Conservation (phyloP, 2,888 invertebrate species). For the Hirtodrosophila trivittata region DNA sequence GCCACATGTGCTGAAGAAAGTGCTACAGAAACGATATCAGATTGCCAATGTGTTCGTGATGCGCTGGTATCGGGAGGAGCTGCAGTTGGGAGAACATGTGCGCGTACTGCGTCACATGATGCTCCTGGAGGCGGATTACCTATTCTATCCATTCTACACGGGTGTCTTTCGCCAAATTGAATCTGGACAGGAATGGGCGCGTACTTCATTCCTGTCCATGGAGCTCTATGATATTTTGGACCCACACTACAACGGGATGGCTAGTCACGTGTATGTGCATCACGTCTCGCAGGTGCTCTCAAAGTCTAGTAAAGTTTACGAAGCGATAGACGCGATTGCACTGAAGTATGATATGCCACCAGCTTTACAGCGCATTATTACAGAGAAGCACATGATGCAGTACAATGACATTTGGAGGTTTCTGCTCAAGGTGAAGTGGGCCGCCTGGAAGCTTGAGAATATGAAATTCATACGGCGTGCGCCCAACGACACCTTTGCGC, state of each 20-base stretch:
- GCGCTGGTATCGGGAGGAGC: conserved; percentile 84
- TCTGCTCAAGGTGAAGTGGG: conserved; percentile 86
- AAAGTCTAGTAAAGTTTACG: conserved; percentile 72
- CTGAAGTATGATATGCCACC: conserved; percentile 74
- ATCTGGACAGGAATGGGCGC: conserved; percentile 83
- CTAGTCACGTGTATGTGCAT: conserved; percentile 73
- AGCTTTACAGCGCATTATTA: conserved; percentile 77
- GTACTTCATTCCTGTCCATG: conserved; percentile 83
- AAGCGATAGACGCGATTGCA: conserved; percentile 78
- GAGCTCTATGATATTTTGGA: conserved; percentile 84
- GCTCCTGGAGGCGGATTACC: conserved; percentile 85
- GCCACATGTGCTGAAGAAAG: conserved; percentile 81
- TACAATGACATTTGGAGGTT: conserved; percentile 85
- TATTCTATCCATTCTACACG: conserved; percentile 85
- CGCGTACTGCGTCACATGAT: conserved; percentile 85
- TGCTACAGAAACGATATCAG: conserved; percentile 83
- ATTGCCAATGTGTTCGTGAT: conserved; percentile 85
- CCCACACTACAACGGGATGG: conserved; percentile 82
- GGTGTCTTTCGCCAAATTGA: conserved; percentile 85
- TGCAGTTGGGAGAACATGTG: conserved; percentile 84
- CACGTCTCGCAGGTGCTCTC: conserved; percentile 63
- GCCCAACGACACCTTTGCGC: conserved; percentile 62
- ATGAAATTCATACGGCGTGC: conserved; percentile 81
- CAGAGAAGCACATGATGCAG: conserved; percentile 59
- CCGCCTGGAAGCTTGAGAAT: conserved; percentile 85